phyloP scores from a whole-genome alignment of 2,888 invertebrate species.

The Byasa hedistus region DNA sequence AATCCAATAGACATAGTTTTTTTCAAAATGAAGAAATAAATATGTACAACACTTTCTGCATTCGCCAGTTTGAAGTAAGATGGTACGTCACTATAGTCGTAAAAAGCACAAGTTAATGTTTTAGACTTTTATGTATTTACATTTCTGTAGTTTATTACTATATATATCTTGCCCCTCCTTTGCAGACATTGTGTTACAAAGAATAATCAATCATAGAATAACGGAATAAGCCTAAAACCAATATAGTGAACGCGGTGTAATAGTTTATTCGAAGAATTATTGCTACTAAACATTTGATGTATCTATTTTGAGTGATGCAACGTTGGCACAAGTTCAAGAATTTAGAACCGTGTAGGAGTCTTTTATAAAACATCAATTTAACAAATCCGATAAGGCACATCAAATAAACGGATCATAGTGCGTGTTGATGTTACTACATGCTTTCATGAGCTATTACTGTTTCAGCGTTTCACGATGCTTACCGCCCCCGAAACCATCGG shows the following conservation, averaged over 20 bases:
- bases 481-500: not conserved
- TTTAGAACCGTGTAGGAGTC: conserved; percentile 20
- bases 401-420: conserved; percentile 4
- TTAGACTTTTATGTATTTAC: too few species aligned
- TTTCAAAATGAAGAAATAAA: too few species aligned
- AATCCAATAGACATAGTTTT: too few species aligned
- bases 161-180: too few species aligned
- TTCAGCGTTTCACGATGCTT: not conserved
- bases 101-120: too few species aligned
- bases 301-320: conserved; percentile 28
- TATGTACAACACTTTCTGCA: too few species aligned
- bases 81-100: too few species aligned
- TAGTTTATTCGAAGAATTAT: conserved; percentile 8
- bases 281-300: conserved; percentile 13
- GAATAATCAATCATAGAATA: not conserved
- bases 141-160: too few species aligned
- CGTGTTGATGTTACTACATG: not conserved
- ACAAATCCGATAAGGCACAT: conserved; percentile 16
- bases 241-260: not conserved
- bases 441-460: conserved; percentile 1
- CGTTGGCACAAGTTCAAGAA: conserved; percentile 27
- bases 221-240: not conserved
- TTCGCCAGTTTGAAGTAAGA: too few species aligned
- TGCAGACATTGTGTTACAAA: too few species aligned
- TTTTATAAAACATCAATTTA: conserved; percentile 23